These are phyloP conservation scores for Cataglyphis rosenhaueri DNA, from an alignment of 2,888 invertebrate species.

Conservation along the genomic window DNA sequence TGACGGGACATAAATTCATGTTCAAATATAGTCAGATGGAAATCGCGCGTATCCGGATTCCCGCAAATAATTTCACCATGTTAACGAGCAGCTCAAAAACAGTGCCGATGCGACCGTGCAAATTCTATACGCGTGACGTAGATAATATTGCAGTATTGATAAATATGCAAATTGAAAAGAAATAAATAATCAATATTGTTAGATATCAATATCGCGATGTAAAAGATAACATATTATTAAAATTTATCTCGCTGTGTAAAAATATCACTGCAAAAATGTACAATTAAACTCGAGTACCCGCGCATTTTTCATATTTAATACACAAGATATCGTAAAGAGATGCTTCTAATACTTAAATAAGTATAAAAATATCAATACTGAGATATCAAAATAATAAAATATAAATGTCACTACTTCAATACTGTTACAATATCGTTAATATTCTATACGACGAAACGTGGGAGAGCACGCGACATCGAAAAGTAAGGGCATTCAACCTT, in stretches of 20 bases:
- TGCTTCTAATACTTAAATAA: background rate
- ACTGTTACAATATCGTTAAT: background rate
- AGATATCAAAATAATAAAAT: background rate
- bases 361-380: background rate
- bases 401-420: background rate
- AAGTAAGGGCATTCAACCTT: slow-evolving; percentile 37
- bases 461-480: background rate
- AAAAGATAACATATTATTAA: background rate
- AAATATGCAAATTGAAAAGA: background rate
- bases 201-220: background rate
- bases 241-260: background rate
- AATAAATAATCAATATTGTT: background rate
- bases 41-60: slow-evolving; percentile 54
- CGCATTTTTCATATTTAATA: background rate
- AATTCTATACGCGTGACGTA: background rate
- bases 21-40: slow-evolving; percentile 54
- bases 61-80: slow-evolving; percentile 32
- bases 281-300: background rate
- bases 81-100: slow-evolving; percentile 59
- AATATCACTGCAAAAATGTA: background rate
- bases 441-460: background rate
- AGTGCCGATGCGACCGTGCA: background rate
- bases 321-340: background rate
- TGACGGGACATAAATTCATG: slow-evolving; percentile 49
- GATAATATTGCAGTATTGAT: background rate